phyloP scores from a whole-genome alignment of 2,888 invertebrate species.

The Didymodactylos carnosus region DNA sequence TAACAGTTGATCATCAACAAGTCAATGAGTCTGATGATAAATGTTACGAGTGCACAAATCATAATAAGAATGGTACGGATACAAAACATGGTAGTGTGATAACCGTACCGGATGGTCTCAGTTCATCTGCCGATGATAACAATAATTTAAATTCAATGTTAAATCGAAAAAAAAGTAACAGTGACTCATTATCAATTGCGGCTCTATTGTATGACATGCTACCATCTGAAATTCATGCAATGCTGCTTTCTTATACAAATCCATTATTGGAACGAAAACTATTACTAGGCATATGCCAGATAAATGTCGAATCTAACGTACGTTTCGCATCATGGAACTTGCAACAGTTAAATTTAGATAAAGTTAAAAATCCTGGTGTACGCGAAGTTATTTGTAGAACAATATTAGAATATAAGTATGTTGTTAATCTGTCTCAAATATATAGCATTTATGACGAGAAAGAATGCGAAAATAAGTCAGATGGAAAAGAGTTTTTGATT shows the following conservation, averaged over 20 bases:
- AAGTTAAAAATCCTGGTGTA: constrained; percentile 55
- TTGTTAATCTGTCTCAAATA: no score
- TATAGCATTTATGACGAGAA: no score
- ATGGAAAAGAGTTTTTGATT: no score
- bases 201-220: neutral
- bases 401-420: constrained; percentile 49
- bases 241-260: neutral
- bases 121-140: no score
- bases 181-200: neutral
- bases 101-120: no score
- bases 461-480: no score
- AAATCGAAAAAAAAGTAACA: neutral
- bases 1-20: constrained; percentile 21
- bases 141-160: neutral
- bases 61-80: no score
- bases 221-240: neutral
- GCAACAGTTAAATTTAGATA: constrained; percentile 49
- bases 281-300: no score
- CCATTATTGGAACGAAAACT: no score
- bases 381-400: constrained; percentile 61
- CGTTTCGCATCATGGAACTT: constrained; percentile 59
- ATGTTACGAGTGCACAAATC: no score
- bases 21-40: neutral
- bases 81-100: no score
- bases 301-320: no score